A percentile compares a stretch with the other conserved stretches of the same genome.
phyloP scores from a whole-genome alignment of 1,140 invertebrate species.

The Drosophila fuyamai region DNA sequence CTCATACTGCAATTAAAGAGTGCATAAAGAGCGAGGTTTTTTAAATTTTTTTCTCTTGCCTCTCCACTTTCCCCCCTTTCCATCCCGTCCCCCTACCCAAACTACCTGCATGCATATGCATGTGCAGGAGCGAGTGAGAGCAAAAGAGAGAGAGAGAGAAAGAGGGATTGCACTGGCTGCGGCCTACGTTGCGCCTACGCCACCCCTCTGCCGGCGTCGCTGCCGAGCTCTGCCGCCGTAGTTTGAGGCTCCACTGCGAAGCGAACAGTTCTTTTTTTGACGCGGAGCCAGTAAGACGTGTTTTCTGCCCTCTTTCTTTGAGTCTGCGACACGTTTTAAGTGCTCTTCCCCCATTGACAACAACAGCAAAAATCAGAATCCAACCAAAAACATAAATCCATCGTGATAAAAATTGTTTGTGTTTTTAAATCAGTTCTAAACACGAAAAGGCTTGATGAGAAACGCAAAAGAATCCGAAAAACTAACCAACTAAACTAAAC shows the following conservation, averaged over 20 bases:
- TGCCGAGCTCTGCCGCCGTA: conserved; percentile 23
- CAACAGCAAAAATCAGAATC: conserved; percentile 23
- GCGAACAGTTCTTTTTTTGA: conserved; percentile 74
- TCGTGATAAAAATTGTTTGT: conserved; percentile 51
- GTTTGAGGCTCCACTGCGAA: conserved; percentile 54
- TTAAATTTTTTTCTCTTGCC: conserved; percentile 32
- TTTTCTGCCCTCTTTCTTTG: conserved; percentile 71
- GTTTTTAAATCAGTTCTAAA: conserved; percentile 73
- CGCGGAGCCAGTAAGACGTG: conserved; percentile 84
- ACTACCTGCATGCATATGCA: conserved; percentile 65
- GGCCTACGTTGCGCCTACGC: conserved; percentile 49
- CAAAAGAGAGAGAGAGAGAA: conserved; percentile 20
- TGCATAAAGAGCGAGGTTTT: conserved; percentile 41
- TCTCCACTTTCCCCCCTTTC: conserved; percentile 14
- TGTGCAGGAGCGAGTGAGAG: conserved; percentile 33
- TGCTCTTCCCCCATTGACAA: conserved; percentile 63
- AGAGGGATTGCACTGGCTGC: conserved; percentile 48
- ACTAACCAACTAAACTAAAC: conserved; percentile 33
- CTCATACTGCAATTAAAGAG: background rate
- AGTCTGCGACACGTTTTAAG: conserved; percentile 77
- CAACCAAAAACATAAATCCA: conserved; percentile 12
- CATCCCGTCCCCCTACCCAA: conserved; percentile 14
- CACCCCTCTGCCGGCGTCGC: conserved; percentile 24
- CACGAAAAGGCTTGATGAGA: conserved; percentile 61
- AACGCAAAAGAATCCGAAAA: conserved; percentile 69